phyloP scores from a whole-genome alignment of 2,797 vertebrate species.

The Anguilla pacifica region DNA sequence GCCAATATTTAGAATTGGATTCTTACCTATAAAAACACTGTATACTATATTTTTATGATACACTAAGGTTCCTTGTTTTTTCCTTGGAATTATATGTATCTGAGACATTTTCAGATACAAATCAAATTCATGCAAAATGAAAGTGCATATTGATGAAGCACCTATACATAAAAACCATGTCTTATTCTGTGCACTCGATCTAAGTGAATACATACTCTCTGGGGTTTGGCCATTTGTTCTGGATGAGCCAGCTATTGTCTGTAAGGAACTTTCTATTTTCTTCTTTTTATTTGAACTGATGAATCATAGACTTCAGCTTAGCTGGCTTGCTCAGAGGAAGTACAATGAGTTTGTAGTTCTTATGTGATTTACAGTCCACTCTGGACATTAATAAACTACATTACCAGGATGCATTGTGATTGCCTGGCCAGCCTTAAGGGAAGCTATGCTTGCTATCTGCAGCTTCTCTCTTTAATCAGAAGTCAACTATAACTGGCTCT shows the following conservation, averaged over 20 bases:
- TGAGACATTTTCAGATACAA: background rate
- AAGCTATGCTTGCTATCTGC: background rate
- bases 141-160: background rate
- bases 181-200: background rate
- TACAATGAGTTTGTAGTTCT: background rate
- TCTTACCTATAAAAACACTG: background rate
- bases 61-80: background rate
- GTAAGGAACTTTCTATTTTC: background rate
- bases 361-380: constrained; percentile 8
- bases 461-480: background rate
- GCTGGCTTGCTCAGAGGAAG: background rate
- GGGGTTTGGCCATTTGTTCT: background rate
- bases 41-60: background rate
- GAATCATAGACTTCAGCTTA: background rate
- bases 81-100: background rate
- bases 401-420: constrained; percentile 19
- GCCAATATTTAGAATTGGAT: background rate
- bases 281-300: background rate
- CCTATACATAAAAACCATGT: background rate
- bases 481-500: constrained; percentile 15
- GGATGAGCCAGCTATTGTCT: background rate
- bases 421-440: background rate
- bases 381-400: constrained; percentile 11
- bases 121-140: background rate
- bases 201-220: background rate